Evolutionary conservation across 30 jellyfish, hydroid and myxozoan species (phyloP).

Genomic region (Hydractinia echinata): DNA sequence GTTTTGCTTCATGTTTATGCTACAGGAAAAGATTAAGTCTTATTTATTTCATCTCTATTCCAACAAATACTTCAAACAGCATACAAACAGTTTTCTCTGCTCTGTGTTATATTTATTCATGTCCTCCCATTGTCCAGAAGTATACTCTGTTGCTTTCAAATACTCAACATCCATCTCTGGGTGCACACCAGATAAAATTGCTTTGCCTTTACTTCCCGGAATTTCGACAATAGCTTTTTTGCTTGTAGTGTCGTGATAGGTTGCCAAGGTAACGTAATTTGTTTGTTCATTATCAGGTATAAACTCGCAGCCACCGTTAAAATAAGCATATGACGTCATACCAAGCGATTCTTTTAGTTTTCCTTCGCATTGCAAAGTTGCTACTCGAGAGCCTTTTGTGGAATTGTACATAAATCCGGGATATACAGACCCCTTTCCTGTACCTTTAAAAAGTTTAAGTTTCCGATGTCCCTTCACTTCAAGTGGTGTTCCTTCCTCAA

Average conservation of each 20-base stretch:
- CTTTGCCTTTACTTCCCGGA: slow-evolving; percentile 52
- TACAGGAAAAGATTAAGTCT: too few relatives aligned
- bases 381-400: slow-evolving; percentile 56
- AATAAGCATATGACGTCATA: slow-evolving; percentile 37
- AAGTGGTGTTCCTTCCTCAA: slow-evolving; percentile 58
- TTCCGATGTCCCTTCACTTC: slow-evolving; percentile 65
- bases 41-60: not conserved
- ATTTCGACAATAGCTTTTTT: slow-evolving; percentile 60
- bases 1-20: too few relatives aligned
- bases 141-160: slow-evolving; percentile 7
- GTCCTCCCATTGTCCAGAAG: slow-evolving; percentile 29
- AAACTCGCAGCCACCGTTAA: slow-evolving; percentile 94
- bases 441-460: slow-evolving; percentile 56
- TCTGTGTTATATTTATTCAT: not conserved
- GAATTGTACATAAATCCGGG: slow-evolving; percentile 75
- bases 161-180: slow-evolving; percentile 61
- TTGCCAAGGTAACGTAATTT: slow-evolving; percentile 14
- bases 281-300: slow-evolving; percentile 31
- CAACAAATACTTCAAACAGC: not conserved
- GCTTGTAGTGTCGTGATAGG: slow-evolving; percentile 33
- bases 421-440: slow-evolving; percentile 72
- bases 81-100: slow-evolving; percentile 1
- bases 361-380: slow-evolving; percentile 19
- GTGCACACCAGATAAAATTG: slow-evolving; percentile 71
- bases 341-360: not conserved